Base-by-base conservation (phyloP, 2,113 vertebrate species). In the Leptodactylus fuscus region DNA sequence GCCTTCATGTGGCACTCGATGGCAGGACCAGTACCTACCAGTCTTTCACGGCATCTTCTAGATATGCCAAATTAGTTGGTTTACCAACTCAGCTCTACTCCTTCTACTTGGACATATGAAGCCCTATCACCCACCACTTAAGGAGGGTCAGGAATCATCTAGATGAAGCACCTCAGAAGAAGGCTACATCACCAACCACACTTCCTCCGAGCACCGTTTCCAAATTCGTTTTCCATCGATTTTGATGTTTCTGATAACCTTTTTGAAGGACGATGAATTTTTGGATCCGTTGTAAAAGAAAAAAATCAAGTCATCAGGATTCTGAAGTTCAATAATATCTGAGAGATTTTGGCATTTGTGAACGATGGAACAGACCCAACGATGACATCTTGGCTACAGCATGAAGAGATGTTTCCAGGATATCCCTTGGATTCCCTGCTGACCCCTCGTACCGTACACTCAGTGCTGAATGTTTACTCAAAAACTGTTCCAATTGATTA, bases 381-480 rank as follows among this genome's bases (percentile, higher is more conserved):
- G 34, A 16, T 69, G 65, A 69, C 65, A 38, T 69, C 65, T 20
- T 69, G 16, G 9, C 20, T 3, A 18, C 7, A 8, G 65, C 38
- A 38, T 38, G 65, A 22, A 22, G 65, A 36, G 65, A 69, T 69
- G 34, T 22, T 69, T 38, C 65, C 65, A 69, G 65, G 34, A 69
- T 69, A 67, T 13, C 29, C 62, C 29, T 8, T 10, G 34, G 32
- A 38, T 34, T 22, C 18, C 0, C 65, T 38, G 32, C 34, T 69
- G 18, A 69, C 65, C 18, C 34, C 65, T 2, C 18, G 34, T 36
- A 38, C 65, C 11, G 65, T 36, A 69, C 65, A 38, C 34, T 34
- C 5, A 69, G 20, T 69, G 16, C 65, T 22, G 46, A 51, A 51
- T 76, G 27, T 75, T 75, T 74, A 74, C 4, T 75, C 48, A 76